These are phyloP conservation scores for mouse (Mus musculus) DNA, from an alignment of 2,113 vertebrate species.

Conservation along the genomic window DNA sequence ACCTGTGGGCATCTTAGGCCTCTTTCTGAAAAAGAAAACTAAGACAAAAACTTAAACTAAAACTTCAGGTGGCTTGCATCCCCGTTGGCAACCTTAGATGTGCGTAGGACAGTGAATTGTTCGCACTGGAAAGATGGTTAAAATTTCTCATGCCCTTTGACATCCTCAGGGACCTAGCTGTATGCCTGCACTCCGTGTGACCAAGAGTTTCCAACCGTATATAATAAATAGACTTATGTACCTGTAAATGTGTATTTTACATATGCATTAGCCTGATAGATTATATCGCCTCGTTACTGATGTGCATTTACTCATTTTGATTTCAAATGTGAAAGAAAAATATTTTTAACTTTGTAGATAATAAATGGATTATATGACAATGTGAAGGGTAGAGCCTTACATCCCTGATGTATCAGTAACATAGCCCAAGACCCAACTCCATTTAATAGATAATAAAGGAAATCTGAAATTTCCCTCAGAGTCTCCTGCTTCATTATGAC, in stretches of 20 bases:
- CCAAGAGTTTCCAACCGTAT: not conserved
- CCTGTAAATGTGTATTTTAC: not conserved
- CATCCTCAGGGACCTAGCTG: not conserved
- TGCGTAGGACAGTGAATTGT: not conserved
- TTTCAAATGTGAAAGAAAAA: slow-evolving; percentile 21
- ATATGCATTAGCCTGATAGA: not conserved
- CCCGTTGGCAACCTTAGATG: not conserved
- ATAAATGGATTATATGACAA: not conserved
- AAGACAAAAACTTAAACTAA: not conserved
- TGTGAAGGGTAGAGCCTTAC: slow-evolving; percentile 9
- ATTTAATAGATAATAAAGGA: not conserved
- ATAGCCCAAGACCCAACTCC: not conserved
- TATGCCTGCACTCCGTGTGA: not conserved
- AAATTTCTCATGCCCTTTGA: not conserved
- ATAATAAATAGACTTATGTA: not conserved
- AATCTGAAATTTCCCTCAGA: not conserved
- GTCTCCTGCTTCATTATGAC: not conserved
- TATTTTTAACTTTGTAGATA: slow-evolving; percentile 14
- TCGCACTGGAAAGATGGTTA: not conserved
- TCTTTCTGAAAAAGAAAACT: not conserved
- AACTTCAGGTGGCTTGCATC: not conserved
- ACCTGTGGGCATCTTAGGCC: not conserved
- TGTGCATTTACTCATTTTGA: not conserved
- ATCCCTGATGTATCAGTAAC: not conserved
- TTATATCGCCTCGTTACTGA: not conserved